Base-by-base conservation (phyloP, 2,888 invertebrate species). In the Amphimallon solstitiale region DNA sequence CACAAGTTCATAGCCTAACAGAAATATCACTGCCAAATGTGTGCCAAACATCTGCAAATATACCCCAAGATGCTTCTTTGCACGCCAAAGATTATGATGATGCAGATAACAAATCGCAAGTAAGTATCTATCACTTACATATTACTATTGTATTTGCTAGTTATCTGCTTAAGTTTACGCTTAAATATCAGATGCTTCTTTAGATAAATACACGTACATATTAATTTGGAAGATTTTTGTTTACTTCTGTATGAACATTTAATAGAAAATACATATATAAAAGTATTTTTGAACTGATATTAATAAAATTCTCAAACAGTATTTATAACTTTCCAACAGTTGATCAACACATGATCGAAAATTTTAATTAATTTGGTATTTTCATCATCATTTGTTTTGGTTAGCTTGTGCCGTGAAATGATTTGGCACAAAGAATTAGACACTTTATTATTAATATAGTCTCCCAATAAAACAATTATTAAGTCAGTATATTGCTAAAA, bases 31-130 rank as follows among this genome's bases (percentile, higher is more conserved):
- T 75, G 70, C 73, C 77, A 74, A 74, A 74, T 72, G 76, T 76
- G 72, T 76, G 75, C 73, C 74, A 78, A 72, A 73, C 78, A 74
- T 72, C 76, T 72, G 74, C 76, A 72, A 75, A 74, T 74, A 75
- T 75, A 73, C 75, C 75, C 75, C 77, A 76, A 70, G 78, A 78
- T 69, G 74, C 75, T 73, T 75, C 75, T 73, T 75, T 78, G 76
- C 75, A 77, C 71, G 69, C 67, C 73, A 71, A 40, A 60, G 56
- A 71, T 71, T 68, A 71, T 66, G 72, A 74, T 67, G 77, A 77
- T 72, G 78, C 75, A 66, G 72, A 61, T 69, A 69, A 65, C 63
- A 68, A 74, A 48, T 68, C 69, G 62, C 72, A 76, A 73, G 80
- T 80, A 78, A 80, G 80, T 80, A 79, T 66, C 40, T 12, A 51